These are phyloP conservation scores for Melanogrammus aeglefinus DNA, from an alignment of 2,797 vertebrate species.

Conservation along the genomic window DNA sequence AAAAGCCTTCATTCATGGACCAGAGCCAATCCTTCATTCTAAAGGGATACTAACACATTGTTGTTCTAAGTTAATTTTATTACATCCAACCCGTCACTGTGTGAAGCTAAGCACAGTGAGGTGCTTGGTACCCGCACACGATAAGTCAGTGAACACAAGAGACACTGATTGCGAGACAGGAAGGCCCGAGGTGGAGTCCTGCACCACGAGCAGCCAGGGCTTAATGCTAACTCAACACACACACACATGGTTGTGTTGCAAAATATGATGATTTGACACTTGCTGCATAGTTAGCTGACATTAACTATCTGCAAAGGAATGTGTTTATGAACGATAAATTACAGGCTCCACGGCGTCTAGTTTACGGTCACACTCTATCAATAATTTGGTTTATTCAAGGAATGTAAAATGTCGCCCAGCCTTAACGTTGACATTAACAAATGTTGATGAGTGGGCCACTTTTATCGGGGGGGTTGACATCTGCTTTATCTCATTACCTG, in stretches of 20 bases:
- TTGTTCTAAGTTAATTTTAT: background rate
- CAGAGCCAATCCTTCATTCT: background rate
- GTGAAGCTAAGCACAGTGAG: background rate
- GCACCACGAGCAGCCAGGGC: background rate
- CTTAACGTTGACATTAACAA: background rate
- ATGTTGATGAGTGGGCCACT: background rate
- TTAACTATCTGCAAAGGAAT: background rate
- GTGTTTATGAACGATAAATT: background rate
- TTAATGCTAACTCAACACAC: background rate
- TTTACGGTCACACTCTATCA: background rate
- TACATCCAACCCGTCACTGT: background rate
- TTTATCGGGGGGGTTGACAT: background rate
- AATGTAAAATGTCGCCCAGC: background rate
- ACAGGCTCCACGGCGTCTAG: background rate
- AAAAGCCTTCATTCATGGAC: constrained; percentile 48
- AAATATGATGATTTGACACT: background rate
- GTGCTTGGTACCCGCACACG: background rate
- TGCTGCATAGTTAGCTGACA: background rate
- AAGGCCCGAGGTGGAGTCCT: background rate
- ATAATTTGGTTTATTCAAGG: background rate
- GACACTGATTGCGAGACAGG: background rate
- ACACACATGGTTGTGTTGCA: background rate
- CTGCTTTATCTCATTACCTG: background rate
- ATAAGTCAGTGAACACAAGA: background rate
- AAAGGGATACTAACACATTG: background rate